phyloP scores from a whole-genome alignment of 2,113 vertebrate species.

The Vireo altiloquus region DNA sequence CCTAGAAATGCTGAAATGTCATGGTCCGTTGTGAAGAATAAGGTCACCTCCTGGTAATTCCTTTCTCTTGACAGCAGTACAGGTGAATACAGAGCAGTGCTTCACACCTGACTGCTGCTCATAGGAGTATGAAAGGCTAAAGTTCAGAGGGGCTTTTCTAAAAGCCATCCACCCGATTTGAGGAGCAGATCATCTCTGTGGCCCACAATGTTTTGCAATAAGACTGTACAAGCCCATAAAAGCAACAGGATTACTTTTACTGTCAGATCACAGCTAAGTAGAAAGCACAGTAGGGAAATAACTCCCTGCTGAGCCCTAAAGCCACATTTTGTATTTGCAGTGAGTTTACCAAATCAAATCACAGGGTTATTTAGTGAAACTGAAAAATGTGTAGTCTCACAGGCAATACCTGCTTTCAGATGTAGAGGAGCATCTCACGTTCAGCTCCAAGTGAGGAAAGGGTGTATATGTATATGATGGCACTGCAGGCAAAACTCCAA shows the following conservation, averaged over 20 bases:
- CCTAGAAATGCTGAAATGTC: background rate
- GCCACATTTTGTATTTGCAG: background rate
- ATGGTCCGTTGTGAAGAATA: background rate
- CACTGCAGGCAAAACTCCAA: background rate
- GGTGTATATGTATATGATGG: rapidly evolving
- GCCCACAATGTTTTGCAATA: background rate
- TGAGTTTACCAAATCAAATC: constrained; percentile 25
- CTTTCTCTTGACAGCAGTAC: background rate
- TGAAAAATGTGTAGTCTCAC: background rate
- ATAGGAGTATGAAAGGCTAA: background rate
- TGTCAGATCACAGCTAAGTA: background rate
- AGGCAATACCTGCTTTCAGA: background rate
- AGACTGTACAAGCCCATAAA: background rate
- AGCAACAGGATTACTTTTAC: background rate
- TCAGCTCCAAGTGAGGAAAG: background rate
- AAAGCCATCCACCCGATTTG: background rate
- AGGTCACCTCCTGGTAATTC: background rate
- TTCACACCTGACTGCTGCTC: background rate
- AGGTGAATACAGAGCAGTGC: background rate
- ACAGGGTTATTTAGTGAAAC: background rate
- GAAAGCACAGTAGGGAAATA: background rate
- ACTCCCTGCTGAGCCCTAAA: constrained; percentile 6
- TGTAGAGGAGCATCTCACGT: background rate
- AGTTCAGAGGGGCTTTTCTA: background rate
- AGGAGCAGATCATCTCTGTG: background rate